A percentile compares a stretch with the other conserved stretches of the same genome.
Conservation (phyloP, 2,113 vertebrate species). For the Takifugu bimaculatus region DNA sequence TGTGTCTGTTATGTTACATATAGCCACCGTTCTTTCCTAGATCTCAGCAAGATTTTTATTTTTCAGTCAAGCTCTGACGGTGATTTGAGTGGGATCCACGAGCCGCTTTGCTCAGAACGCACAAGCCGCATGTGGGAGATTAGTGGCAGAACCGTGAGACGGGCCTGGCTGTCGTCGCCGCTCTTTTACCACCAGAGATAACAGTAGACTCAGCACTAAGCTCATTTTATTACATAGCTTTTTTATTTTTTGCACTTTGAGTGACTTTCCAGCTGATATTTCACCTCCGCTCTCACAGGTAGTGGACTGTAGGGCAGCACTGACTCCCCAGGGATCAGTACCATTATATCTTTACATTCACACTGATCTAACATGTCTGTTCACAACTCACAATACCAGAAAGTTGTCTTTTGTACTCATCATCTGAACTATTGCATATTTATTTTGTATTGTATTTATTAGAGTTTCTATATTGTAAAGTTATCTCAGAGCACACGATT, state of each 20-base stretch:
- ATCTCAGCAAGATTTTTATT: too few species aligned
- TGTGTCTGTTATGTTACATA: neutral
- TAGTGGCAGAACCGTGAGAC: neutral
- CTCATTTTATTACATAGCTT: constrained; percentile 78
- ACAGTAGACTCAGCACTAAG: constrained; percentile 61
- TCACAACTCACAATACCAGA: constrained; percentile 32
- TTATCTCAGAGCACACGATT: constrained; percentile 50
- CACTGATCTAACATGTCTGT: constrained; percentile 27
- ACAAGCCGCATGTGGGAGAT: constrained; percentile 19
- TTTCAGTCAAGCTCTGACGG: neutral
- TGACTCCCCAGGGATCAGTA: constrained; percentile 14
- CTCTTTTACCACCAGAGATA: constrained; percentile 38
- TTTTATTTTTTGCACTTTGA: constrained; percentile 54
- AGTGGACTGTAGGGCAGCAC: constrained; percentile 18
- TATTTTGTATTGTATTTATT: constrained; percentile 73
- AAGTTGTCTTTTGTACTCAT: constrained; percentile 57
- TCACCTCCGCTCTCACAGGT: constrained; percentile 27
- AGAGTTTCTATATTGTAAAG: constrained; percentile 61
- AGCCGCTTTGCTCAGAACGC: too few species aligned
- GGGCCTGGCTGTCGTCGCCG: constrained; percentile 6
- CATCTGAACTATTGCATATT: constrained; percentile 71
- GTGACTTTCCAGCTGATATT: constrained; percentile 41
- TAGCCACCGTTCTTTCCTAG: neutral
- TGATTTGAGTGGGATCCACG: neutral
- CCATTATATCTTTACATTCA: constrained; percentile 29